Evolutionary conservation across 2,797 vertebrate species (phyloP).

Genomic region (Tapirus indicus): DNA sequence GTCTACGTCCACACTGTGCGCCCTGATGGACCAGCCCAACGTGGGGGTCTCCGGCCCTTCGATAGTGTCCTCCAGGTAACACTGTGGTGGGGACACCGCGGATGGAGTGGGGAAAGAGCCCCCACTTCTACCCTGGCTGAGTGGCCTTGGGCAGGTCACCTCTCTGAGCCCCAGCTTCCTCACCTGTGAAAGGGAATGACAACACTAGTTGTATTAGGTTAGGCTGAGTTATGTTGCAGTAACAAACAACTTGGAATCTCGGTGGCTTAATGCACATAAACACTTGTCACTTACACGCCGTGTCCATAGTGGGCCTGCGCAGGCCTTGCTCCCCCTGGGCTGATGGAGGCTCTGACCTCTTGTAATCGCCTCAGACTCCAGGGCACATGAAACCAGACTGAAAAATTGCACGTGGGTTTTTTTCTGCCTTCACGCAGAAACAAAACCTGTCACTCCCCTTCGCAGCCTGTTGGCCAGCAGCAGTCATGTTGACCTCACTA

Average conservation of each 20-base stretch:
- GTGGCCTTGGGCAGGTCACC: not conserved
- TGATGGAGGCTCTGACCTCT: not conserved
- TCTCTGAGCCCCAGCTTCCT: not conserved
- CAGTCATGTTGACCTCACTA: not conserved
- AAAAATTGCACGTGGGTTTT: not conserved
- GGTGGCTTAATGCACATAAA: too few relatives aligned
- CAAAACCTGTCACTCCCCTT: not conserved
- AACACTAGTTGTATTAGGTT: rapidly evolving
- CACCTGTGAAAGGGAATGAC: not conserved
- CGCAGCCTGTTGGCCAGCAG: not conserved
- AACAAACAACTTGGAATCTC: not conserved
- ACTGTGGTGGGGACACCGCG: not conserved
- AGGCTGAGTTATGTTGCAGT: not conserved
- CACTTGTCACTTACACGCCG: rapidly evolving
- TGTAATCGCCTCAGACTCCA: not conserved
- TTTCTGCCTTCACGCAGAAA: not conserved
- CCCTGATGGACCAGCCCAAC: conserved; percentile 95
- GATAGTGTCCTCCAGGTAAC: conserved; percentile 98
- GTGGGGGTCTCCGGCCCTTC: conserved; percentile 95
- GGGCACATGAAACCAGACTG: not conserved
- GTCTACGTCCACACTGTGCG: conserved; percentile 98
- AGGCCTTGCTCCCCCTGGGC: not conserved
- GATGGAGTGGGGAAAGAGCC: not conserved
- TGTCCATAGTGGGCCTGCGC: rapidly evolving
- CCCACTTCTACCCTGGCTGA: not conserved